phyloP scores from a whole-genome alignment of 2,113 vertebrate genomes.

The Procavia capensis region DNA sequence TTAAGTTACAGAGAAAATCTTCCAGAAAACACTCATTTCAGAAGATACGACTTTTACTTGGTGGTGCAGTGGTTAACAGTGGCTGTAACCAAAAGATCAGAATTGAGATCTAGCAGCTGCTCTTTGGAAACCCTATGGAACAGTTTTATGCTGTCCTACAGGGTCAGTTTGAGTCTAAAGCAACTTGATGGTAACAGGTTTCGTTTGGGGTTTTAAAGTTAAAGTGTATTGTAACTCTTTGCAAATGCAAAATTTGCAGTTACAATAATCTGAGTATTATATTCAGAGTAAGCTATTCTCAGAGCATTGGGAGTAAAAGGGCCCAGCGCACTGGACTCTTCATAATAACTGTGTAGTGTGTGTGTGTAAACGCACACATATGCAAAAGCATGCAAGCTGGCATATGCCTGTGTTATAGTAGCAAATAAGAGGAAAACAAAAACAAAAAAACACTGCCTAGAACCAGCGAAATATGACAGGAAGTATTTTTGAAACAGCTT shows the following conservation, averaged over 20 bases:
- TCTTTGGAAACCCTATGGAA: neutral
- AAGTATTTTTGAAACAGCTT: neutral
- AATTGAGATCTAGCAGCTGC: neutral
- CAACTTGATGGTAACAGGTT: no score
- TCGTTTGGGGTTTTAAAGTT: neutral
- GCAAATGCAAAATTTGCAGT: neutral
- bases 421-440: neutral
- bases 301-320: neutral
- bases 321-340: neutral
- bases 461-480: neutral
- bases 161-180: no score
- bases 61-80: no score
- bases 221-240: neutral
- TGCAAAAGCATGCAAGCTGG: no score
- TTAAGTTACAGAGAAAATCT: constrained; percentile 15
- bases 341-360: neutral
- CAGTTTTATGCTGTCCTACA: no score
- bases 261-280: no score
- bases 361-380: no score
- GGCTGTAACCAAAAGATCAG: no score
- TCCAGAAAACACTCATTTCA: constrained; percentile 26
- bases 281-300: neutral
- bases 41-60: neutral
- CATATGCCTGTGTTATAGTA: neutral
- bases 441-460: neutral